Evolutionary conservation across 2,797 vertebrate genomes (phyloP), one percentile per base, ranked within the genome.

Genomic region (Poecilia gillii): DNA sequence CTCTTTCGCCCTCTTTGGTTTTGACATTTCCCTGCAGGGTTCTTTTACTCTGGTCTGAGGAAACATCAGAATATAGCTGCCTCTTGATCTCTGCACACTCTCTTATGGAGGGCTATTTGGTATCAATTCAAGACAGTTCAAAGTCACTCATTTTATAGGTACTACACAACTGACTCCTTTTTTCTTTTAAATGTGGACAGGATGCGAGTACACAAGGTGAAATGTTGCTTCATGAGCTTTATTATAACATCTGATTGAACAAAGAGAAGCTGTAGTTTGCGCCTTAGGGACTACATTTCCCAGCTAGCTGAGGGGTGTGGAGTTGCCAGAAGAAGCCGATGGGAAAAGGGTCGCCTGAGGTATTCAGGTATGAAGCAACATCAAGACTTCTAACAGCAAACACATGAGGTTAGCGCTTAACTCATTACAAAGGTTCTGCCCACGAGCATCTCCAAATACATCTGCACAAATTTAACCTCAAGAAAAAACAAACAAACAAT

Each of bases 281-380:
- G n/a, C 79, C 39, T 25, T 45, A 72, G 77, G 53, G 85, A 86
- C 82, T 83, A 57, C 75, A 86, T 72, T 71, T 87, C 82, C 81
- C 82, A 90, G 74, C 46, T 75, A 76, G 36, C 77, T 16, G 62
- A 14, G 78, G 20, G 78, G 53, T 53, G 39, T 73, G 45, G 66
- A 86, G 43, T 46, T 75, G 77, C 71, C 77, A 71, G 14, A 79
- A 20, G 72, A 81, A 70, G 31, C 49, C 74, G 72, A 75, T 51
- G 78, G 77, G 77, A 71, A 83, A 79, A 84, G 81, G 70, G 76
- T 79, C 75, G 77, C 76, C 64, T 82, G 59, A 80, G 77, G 79
- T 80, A 78, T 43, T 55, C 14, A 33, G 28, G 72, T 79, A n/a
- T 76, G 81, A 82, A 85, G 55, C 57, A 72, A 82, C 78, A 81